Base-by-base conservation (phyloP, 2,797 vertebrate genomes). In the Vipera latastei region DNA sequence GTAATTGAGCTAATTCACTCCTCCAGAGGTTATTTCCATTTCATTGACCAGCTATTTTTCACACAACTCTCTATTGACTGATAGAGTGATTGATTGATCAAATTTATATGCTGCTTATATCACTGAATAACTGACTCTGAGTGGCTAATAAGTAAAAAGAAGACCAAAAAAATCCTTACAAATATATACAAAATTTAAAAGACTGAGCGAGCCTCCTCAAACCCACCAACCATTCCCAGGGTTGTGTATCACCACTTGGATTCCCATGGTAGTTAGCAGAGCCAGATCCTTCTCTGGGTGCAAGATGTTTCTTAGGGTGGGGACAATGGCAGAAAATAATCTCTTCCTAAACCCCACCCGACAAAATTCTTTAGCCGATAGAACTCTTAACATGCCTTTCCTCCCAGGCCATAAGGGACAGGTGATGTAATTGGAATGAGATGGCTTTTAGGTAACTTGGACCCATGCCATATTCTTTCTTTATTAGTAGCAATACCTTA, bases 1-100 rank as follows among this genome's bases (percentile, higher is more conserved):
- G 18, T 60, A 92, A 92, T 91, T 94, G 86, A 89, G 53, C 87
- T 91, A 92, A 86, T 89, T 60, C 51, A 51, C 25, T 73, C 61
- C 61, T 69, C 73, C 59, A 53, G 57, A 59, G 53, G 28, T 22
- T 88, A 89, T 91, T 88, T 86, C 55, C 16, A 93, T 57, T 93
- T 11, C 93, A 22, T 87, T 63, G 25, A 9, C 87, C 91, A n/a
- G 16, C 11, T 91, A 38, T 61, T 89, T 83, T 88, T 61, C 85
- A 51, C 38, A 92, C 9, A 56, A 28, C 83, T 92, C 38, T 83
- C 25, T 63, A 4, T 14, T 32, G 4, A 69, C n/a, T 69, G 28
- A 65, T n/a, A 65, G 12, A 69, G 28, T 69, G 28, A 69, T 69
- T 69, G n/a, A 69, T 69, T 69, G n/a, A 69, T 69, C n/a, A 69